Percentiles rank a stretch among this genome's conserved stretches.
Evolutionary conservation across 1,140 invertebrate species (phyloP).

Genomic region (Hyphantria cunea): DNA sequence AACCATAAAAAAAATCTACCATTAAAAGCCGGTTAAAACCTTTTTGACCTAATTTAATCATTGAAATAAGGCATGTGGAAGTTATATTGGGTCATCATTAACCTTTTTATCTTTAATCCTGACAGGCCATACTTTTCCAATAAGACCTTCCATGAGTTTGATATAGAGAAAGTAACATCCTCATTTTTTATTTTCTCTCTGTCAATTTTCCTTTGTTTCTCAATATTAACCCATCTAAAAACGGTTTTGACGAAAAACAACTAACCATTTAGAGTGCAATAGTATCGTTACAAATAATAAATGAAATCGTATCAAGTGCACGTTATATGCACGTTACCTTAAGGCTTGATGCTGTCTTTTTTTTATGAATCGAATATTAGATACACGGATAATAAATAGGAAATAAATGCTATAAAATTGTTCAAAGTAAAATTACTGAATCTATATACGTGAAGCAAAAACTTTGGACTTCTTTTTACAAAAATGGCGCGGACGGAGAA

Average conservation of each 20-base stretch:
- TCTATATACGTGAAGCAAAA: no score
- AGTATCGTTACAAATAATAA: not conserved
- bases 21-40: no score
- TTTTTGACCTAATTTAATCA: not conserved
- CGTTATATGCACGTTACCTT: no score
- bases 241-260: constrained; percentile 1
- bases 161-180: not conserved
- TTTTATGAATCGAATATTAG: no score
- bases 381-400: no score
- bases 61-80: not conserved
- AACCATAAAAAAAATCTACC: no score
- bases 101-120: not conserved
- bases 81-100: not conserved
- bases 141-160: not conserved
- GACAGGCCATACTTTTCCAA: not conserved
- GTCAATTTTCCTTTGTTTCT: constrained; percentile 22
- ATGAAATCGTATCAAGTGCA: not conserved
- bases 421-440: no score
- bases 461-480: no score
- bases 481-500: no score
- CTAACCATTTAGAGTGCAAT: constrained; percentile 20
- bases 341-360: no score
- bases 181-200: constrained; percentile 24
- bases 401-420: no score
- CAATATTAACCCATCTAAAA: constrained; percentile 17